These are phyloP conservation scores for Tragulus kanchil DNA, from an alignment of 2,113 vertebrate species.

Conservation along the genomic window DNA sequence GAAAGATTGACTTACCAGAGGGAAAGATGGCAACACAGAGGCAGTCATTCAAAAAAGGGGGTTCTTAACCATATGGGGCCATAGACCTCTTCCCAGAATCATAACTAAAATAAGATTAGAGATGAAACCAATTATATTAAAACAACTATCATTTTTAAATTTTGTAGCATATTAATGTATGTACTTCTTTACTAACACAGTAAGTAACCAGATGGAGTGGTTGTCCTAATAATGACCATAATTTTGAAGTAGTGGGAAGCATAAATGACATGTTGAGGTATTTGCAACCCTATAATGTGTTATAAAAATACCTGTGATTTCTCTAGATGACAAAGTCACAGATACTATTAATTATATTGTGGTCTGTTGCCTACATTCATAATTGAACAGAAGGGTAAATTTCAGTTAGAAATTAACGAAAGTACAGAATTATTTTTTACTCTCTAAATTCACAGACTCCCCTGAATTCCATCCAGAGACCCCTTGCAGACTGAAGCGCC, in stretches of 20 bases:
- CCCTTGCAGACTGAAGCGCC: not conserved
- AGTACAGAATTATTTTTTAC: not conserved
- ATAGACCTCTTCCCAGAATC: not conserved
- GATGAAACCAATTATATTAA: slow-evolving; percentile 1
- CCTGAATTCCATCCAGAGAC: slow-evolving; percentile 1
- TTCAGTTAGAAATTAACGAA: slow-evolving; percentile 24
- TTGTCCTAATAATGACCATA: not conserved
- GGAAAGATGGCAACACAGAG: not conserved
- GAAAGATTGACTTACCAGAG: slow-evolving; percentile 42
- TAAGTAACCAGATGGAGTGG: not conserved
- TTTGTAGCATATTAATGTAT: not conserved
- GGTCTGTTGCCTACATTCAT: not conserved
- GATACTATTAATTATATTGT: not conserved
- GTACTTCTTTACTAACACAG: not conserved
- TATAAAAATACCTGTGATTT: slow-evolving; percentile 14
- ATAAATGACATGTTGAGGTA: not conserved
- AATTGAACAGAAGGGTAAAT: not conserved
- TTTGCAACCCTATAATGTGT: not conserved
- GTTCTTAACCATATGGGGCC: not conserved
- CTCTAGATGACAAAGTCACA: slow-evolving; percentile 14
- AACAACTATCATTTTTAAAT: slow-evolving; percentile 12
- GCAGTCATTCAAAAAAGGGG: slow-evolving; percentile 27
- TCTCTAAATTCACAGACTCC: not conserved
- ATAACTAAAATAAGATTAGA: not conserved
- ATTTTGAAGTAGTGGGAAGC: not conserved